Evolutionary conservation across 2,113 vertebrate species (phyloP), one percentile per base, ranked within the genome.

Genomic region (Echinops telfairi): DNA sequence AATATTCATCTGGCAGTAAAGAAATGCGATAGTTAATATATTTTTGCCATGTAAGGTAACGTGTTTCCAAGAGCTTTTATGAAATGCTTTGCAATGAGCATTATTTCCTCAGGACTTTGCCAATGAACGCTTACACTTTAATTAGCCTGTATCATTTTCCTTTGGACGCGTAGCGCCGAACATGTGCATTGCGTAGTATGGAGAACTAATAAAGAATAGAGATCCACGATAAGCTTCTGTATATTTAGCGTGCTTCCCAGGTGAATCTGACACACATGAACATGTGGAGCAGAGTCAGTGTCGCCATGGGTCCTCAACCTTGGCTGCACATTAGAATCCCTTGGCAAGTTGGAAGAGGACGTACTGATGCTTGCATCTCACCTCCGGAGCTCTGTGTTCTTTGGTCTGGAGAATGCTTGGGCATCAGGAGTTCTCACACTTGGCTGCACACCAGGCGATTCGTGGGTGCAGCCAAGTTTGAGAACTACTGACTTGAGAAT

Each of bases 401-500:
- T 95, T 92, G 76, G 47, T 60, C 22, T 88, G 5, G 40, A 33
- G 76, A 66, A 96, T 19, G 31, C 12, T 40, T 83, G 53, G 33
- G 33, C 40, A 75, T 83, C 43, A 89, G 58, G 68, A 78, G 84
- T 84, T 57, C 68, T 76, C 62, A 86, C 76, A 8, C 17, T 22
- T n/a, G n/a, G n/a, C n/a, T n/a, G n/a, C n/a, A n/a, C 31, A 36
- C 22, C 38, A 2, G 2, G 27, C 38, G 43, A 77, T 83, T 83
- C 53, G 2, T 16, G 25, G 43, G 5, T 57, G 7, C 38, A 62
- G 29, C 29, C 38, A 78, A 84, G 29, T 87, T 90, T 84, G n/a
- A 31, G 6, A 78, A 93, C 4, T 77, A 19, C 11, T 36, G 6
- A 71, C 25, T 66, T 33, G 76, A n/a, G 80, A 92, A 88, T 1